Evolutionary conservation across 1,140 invertebrate species (phyloP), one percentile per base, ranked within the genome.

Genomic region (Anoplolepis gracilipes): DNA sequence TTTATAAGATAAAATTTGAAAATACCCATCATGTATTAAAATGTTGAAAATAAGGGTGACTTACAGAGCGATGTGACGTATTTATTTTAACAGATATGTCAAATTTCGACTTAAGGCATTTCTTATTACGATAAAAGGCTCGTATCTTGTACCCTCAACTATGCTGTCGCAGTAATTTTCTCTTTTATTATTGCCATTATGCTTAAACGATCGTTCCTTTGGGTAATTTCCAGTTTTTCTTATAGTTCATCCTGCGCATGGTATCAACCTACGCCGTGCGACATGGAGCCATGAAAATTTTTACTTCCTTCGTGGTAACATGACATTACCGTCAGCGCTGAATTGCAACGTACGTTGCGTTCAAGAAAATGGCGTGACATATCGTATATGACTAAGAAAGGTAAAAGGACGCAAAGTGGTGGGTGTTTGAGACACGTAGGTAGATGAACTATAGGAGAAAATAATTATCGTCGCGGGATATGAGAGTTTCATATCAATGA

Each of bases 311-410:
- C 55, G n/a, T 55, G 69, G 46, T 33, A 59, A 59, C 62, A 28
- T 70, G 85, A 79, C 79, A 65, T 87, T 89, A 79, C 25, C 57
- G 55, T 61, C 67, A 67, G 59, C 57, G 81, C 64, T 70, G 78
- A 90, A 90, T 87, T 85, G 85, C 65, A 89, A 69, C 39, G 53
- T 61, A 84, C 64, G 55, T 72, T 59, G 72, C 78, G 62, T 69
- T 73, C 49, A 16, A 75, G 77, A 90, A 90, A 90, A 86, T 88
- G 72, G 59, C 88, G 30, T 88, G 88, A 78, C 86, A 87, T 88
- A 85, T 90, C 72, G 86, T 75, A 30, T 61, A 16, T 25, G 86
- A 49, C 70, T 57, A 39, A 59, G 39, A 82, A 90, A 90, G 79
- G 73, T 75, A 89, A 87, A 87, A 61, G 30, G 25, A 87, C 69